Base-by-base conservation (phyloP, 2,797 vertebrate genomes). In the Platyrinchus mystaceus region DNA sequence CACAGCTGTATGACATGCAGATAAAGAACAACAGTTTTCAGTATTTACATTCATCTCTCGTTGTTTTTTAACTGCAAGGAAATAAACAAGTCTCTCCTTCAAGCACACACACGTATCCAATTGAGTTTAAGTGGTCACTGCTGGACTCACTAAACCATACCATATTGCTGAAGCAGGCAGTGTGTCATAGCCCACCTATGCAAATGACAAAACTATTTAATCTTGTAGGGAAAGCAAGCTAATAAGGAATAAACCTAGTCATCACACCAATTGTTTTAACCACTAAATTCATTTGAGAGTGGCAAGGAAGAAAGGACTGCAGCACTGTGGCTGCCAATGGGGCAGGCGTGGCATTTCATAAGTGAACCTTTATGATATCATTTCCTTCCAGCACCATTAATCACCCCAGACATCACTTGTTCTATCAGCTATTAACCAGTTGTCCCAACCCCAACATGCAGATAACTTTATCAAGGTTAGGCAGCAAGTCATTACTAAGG, bases 391-490 rank as follows among this genome's bases (percentile, higher is more conserved):
- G 71, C 11, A 5, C n/a, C 55, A 94, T 93, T 94, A 93, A 97
- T 91, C 93, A 95, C 6, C 43, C 20, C 58, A 89, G 71, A 80
- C 81, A 96, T 85, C 89, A 46, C 36, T 81, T 69, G 47, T 70
- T 93, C 87, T 89, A 90, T 94, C 92, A 94, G 84, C 80, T 87
- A 92, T 93, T 96, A 96, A 93, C 92, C 90, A 92, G 75, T 64
- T 73, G 89, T 87, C 66, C 64, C 90, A 83, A 79, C 86, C 44
- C 62, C 88, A 83, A 70, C 27, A 58, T 0, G 0, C 58, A 92
- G 94, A 96, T 96, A 97, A 87, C 60, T 77, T 96, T 95, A 95
- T 94, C 89, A 63, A 80, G 47, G 87, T 84, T 75, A 83, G 46
- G 71, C 69, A 92, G 80, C 39, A 41, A 84, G 79, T 62, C 70